Percentiles rank a stretch among this genome's conserved stretches.
phyloP scores from a whole-genome alignment of 2,113 vertebrate species.

The Suncus etruscus region DNA sequence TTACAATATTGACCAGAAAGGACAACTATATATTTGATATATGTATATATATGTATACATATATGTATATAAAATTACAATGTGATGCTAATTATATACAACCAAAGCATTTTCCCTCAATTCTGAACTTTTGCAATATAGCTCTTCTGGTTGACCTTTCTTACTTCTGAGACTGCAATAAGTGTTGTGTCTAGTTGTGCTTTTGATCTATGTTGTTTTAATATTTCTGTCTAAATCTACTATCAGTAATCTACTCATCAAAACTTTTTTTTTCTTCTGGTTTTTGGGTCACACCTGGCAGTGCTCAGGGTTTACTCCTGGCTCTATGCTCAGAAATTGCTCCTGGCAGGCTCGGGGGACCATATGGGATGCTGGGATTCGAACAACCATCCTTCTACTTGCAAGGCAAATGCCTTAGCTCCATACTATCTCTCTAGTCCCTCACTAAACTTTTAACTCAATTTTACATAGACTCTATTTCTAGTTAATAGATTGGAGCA shows the following conservation, averaged over 20 bases:
- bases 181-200: neutral
- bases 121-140: neutral
- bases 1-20: neutral
- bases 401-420: too few species aligned
- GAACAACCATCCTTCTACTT: too few species aligned
- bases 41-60: too few species aligned
- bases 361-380: too few species aligned
- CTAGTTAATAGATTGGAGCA: neutral
- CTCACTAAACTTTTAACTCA: neutral
- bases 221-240: neutral
- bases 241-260: neutral
- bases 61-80: neutral
- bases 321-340: too few species aligned
- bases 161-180: neutral
- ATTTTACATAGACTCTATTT: neutral
- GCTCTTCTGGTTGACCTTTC: neutral
- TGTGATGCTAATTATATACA: neutral
- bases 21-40: neutral
- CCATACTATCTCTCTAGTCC: too few species aligned
- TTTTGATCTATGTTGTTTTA: neutral
- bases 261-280: neutral
- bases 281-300: too few species aligned
- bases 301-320: too few species aligned
- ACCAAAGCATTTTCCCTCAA: neutral
- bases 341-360: too few species aligned